phyloP scores from a whole-genome alignment of 2,113 vertebrate species.

The Peromyscus polionotus region DNA sequence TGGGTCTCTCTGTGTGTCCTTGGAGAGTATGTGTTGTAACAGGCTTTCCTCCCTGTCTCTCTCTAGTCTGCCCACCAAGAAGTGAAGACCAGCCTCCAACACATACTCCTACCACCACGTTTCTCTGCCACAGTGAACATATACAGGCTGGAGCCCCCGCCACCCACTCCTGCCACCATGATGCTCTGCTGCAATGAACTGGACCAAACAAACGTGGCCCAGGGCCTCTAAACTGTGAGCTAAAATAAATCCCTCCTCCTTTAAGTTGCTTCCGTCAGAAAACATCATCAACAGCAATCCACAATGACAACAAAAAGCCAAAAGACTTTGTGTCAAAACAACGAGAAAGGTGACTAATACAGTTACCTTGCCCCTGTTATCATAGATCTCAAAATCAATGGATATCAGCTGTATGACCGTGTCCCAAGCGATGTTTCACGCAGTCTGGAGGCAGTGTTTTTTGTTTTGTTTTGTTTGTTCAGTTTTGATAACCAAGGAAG shows the following conservation, averaged over 20 bases:
- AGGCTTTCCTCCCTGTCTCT: neutral
- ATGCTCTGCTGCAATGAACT: neutral
- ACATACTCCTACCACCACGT: neutral
- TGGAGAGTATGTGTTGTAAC: neutral
- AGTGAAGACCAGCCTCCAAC: neutral
- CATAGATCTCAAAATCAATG: neutral
- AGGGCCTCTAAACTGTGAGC: neutral
- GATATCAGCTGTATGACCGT: neutral
- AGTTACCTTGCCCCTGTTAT: neutral
- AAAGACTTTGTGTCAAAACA: neutral
- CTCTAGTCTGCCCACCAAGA: neutral
- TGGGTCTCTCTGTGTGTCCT: neutral
- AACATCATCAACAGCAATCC: neutral
- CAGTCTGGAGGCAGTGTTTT: neutral
- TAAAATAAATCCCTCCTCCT: neutral
- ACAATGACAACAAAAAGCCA: neutral
- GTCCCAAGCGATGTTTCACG: neutral
- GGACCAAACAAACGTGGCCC: neutral
- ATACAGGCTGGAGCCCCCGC: neutral
- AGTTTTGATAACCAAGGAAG: neutral
- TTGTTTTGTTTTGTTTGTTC: neutral
- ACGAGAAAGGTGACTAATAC: neutral
- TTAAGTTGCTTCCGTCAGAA: neutral
- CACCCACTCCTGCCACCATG: neutral
- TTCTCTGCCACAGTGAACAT: neutral